Percentiles rank a stretch among this genome's conserved stretches.
Conservation (phyloP, 2,113 vertebrate genomes). For the Callionymus lyra region DNA sequence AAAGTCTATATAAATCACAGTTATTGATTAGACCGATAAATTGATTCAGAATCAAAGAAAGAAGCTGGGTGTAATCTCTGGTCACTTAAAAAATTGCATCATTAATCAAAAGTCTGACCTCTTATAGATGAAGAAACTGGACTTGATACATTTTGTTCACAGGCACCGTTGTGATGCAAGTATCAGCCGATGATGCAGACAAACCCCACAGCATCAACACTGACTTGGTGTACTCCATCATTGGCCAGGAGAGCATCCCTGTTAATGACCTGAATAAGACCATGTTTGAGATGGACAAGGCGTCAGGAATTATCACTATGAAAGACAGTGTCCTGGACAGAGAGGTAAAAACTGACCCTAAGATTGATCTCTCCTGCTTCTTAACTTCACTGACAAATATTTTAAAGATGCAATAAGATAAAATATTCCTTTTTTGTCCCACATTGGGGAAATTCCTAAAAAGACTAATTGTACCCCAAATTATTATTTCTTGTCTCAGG, state of each 20-base stretch:
- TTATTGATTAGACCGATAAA: too few relatives aligned
- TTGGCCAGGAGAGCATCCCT: conserved; percentile 67
- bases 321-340: conserved; percentile 80
- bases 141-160: conserved; percentile 3
- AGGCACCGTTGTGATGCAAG: conserved; percentile 82
- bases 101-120: too few relatives aligned
- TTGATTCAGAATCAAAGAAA: too few relatives aligned
- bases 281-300: conserved; percentile 81
- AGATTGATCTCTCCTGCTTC: not conserved
- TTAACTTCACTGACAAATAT: too few relatives aligned
- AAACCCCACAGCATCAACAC: conserved; percentile 87
- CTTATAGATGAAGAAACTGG: too few relatives aligned
- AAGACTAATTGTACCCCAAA: too few relatives aligned
- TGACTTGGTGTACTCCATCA: conserved; percentile 75
- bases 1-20: too few relatives aligned
- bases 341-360: conserved; percentile 64
- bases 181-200: conserved; percentile 77
- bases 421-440: too few relatives aligned
- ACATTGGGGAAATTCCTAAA: too few relatives aligned
- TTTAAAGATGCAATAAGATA: too few relatives aligned
- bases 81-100: too few relatives aligned
- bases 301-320: conserved; percentile 79
- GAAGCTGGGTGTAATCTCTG: too few relatives aligned
- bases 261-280: conserved; percentile 51
- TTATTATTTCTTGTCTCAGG: conserved; percentile 48